phyloP scores from a whole-genome alignment of 2,888 invertebrate species.

The Pelosia muscerda region DNA sequence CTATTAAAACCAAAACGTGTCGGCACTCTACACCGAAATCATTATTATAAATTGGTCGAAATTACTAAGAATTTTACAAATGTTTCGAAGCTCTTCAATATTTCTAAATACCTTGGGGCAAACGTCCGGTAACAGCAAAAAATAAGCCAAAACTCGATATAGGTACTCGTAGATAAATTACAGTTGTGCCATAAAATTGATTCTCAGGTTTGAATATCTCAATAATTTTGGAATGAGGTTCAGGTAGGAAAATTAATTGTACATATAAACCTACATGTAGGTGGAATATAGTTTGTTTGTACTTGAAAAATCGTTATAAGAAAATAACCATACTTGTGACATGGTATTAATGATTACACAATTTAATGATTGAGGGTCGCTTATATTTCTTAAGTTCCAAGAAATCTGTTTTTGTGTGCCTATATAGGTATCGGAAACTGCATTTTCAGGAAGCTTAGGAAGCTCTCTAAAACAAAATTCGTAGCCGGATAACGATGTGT shows the following conservation, averaged over 20 bases:
- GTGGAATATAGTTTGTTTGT: conserved; percentile 10
- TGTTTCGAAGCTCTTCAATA: conserved; percentile 4
- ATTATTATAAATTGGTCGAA: background rate
- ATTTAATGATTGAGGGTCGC: background rate
- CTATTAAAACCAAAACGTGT: conserved; percentile 26
- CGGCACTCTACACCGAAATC: background rate
- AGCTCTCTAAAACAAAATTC: background rate
- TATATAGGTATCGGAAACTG: conserved; percentile 2
- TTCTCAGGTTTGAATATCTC: background rate
- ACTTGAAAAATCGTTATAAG: conserved; percentile 15
- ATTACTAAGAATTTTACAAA: background rate
- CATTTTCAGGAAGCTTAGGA: background rate
- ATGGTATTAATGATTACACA: conserved; percentile 10
- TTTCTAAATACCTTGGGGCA: background rate
- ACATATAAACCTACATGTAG: conserved; percentile 19
- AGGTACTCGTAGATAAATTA: no score
- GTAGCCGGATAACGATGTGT: background rate
- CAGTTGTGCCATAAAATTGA: background rate
- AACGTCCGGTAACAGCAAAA: conserved; percentile 1
- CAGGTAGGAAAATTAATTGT: conserved; percentile 53
- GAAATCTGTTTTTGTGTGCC: background rate
- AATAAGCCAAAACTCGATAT: background rate
- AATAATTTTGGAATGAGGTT: conserved; percentile 54
- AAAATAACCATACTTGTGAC: conserved; percentile 6
- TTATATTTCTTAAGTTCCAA: background rate